Evolutionary conservation across 2,888 invertebrate genomes (phyloP).

Genomic region (Galerucella nymphaeae): DNA sequence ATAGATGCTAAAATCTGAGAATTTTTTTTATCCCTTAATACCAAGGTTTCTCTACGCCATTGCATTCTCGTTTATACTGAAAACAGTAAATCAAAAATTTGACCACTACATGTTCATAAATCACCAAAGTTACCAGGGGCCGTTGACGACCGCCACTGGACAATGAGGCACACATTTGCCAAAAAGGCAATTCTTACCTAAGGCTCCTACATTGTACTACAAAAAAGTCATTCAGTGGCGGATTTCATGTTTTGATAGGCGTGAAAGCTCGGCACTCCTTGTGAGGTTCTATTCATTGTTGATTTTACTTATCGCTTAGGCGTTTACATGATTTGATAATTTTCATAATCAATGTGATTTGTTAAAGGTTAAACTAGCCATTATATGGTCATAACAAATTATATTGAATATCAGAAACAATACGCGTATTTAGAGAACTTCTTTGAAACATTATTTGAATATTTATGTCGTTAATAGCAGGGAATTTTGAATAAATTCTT

Average conservation of each 20-base stretch:
- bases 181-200: slow-evolving; percentile 42
- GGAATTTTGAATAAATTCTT: too few relatives aligned
- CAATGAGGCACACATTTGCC: slow-evolving; percentile 58
- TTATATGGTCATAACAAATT: background rate
- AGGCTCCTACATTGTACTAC: slow-evolving; percentile 42
- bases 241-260: slow-evolving; percentile 55
- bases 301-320: slow-evolving; percentile 29
- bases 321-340: background rate
- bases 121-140: slow-evolving; percentile 49
- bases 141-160: slow-evolving; percentile 63
- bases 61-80: slow-evolving; percentile 19
- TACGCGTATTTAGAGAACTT: too few relatives aligned
- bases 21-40: background rate
- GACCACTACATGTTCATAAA: slow-evolving; percentile 54
- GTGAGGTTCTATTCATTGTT: slow-evolving; percentile 38
- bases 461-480: too few relatives aligned
- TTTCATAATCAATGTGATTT: background rate
- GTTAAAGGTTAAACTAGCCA: background rate
- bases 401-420: too few relatives aligned
- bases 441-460: too few relatives aligned
- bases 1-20: background rate
- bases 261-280: slow-evolving; percentile 55
- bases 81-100: slow-evolving; percentile 57
- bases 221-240: slow-evolving; percentile 41
- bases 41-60: slow-evolving; percentile 16